Percentiles rank a stretch among this genome's conserved stretches.
These are phyloP conservation scores for Apteryx mantelli DNA, from an alignment of 2,113 vertebrate species.

Conservation along the genomic window DNA sequence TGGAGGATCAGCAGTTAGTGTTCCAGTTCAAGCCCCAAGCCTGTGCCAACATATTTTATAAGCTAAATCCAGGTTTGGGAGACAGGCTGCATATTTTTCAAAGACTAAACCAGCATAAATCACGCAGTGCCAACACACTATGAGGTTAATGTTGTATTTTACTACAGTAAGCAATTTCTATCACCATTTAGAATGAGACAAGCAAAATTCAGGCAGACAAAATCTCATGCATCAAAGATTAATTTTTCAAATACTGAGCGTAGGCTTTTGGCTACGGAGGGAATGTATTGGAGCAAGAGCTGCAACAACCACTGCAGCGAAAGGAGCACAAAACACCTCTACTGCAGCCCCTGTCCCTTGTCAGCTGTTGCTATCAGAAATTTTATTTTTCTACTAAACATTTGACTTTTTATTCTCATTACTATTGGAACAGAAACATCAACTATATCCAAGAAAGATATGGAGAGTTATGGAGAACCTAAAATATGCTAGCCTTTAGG, in stretches of 20 bases:
- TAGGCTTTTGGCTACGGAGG: conserved; percentile 4
- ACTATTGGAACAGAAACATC: background rate
- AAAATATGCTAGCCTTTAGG: background rate
- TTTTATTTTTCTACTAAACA: background rate
- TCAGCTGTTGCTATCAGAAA: background rate
- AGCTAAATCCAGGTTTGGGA: conserved; percentile 55
- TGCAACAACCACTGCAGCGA: background rate
- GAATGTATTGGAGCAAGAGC: background rate
- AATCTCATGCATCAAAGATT: conserved; percentile 50
- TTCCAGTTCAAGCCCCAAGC: background rate
- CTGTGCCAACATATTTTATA: conserved; percentile 50
- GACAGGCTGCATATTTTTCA: conserved; percentile 54
- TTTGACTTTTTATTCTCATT: background rate
- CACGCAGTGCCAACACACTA: conserved; percentile 52
- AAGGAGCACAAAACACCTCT: background rate
- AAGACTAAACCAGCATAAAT: conserved; percentile 60
- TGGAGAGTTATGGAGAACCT: background rate
- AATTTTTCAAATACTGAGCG: conserved; percentile 25
- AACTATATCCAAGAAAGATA: background rate
- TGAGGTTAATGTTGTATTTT: conserved; percentile 69
- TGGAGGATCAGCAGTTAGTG: background rate
- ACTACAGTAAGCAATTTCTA: conserved; percentile 72
- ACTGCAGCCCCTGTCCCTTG: background rate
- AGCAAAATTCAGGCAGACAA: conserved; percentile 58
- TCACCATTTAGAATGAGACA: conserved; percentile 64